Evolutionary conservation across 2,888 invertebrate genomes (phyloP).

Genomic region (Barypeithes pellucidus): DNA sequence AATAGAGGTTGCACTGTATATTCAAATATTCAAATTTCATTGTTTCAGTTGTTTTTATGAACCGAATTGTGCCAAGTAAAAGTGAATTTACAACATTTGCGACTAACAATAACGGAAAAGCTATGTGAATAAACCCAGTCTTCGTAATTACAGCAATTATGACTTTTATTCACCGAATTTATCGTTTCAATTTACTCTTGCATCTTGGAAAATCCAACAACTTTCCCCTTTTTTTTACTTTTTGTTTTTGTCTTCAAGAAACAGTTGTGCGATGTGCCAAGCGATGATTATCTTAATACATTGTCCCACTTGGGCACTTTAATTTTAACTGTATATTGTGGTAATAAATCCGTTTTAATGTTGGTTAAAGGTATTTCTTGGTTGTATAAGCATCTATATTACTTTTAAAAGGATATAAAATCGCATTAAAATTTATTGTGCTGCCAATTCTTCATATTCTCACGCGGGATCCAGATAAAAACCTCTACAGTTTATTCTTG

Average conservation of each 20-base stretch:
- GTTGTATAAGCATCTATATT: background rate
- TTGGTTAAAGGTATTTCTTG: background rate
- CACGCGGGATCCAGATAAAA: no score
- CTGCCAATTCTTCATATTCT: no score
- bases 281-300: constrained; percentile 41
- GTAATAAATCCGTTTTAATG: constrained; percentile 8
- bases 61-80: no score
- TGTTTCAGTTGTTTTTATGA: no score
- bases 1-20: no score
- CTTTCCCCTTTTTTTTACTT: background rate
- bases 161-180: constrained; percentile 1
- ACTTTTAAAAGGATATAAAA: background rate
- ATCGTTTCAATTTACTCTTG: background rate
- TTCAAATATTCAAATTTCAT: no score
- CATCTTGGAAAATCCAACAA: background rate
- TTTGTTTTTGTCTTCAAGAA: constrained; percentile 12
- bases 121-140: no score
- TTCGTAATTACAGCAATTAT: background rate
- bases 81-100: no score
- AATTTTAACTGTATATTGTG: constrained; percentile 28
- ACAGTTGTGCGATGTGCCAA: constrained; percentile 22
- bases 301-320: constrained; percentile 17
- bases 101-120: no score
- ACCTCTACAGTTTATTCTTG: no score
- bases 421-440: no score